Evolutionary conservation across 2,888 invertebrate species (phyloP), one percentile per base, ranked within the genome.

Genomic region (Scrobipalpa costella): DNA sequence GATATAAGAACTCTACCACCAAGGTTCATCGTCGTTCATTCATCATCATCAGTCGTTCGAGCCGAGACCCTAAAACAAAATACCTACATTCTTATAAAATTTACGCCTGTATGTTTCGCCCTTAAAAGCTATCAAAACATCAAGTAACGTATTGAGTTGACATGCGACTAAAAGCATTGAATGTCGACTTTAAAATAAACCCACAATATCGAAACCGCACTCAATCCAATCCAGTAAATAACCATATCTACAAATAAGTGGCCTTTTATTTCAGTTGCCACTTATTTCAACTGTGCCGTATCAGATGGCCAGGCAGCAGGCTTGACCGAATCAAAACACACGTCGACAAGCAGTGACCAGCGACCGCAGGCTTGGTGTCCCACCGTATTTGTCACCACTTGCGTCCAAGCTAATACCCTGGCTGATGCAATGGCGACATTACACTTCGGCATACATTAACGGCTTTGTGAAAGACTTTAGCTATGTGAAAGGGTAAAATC

Each of bases 361-460:
- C 65, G 69, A 78, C 79, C 79, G 68, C 75, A 77, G 67, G 67
- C 71, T 70, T 70, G 50, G 69, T 70, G 77, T 78, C 74, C 69
- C 67, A 68, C 73, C 72, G 67, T 49, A 73, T 76, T 69, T 73
- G 66, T 61, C 61, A 61, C 61, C 61, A 47, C 59, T 33, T 40
- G 58, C 38, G 19, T 52, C 27, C 19, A 17, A 52, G 50, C 27
- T 52, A 21, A 52, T 55, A 55, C 55, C 55, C 34, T 34, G 74
- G 72, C 70, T 69, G 69, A 38, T 33, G 27, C 55, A 55, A 15
- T 34, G 8, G n/a, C 55, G 15, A 34, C 55, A 27, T 2, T 0
- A 27, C 33, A 44, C 33, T 74, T 55, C 7, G 15, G 6, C n/a
- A n/a, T 55, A n/a, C 55, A 55, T 55, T 15, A 34, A n/a, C 7